A percentile compares a stretch with the other conserved stretches of the same genome.
Evolutionary conservation across 2,797 vertebrate species (phyloP).

Genomic region (Ibycter americanus): DNA sequence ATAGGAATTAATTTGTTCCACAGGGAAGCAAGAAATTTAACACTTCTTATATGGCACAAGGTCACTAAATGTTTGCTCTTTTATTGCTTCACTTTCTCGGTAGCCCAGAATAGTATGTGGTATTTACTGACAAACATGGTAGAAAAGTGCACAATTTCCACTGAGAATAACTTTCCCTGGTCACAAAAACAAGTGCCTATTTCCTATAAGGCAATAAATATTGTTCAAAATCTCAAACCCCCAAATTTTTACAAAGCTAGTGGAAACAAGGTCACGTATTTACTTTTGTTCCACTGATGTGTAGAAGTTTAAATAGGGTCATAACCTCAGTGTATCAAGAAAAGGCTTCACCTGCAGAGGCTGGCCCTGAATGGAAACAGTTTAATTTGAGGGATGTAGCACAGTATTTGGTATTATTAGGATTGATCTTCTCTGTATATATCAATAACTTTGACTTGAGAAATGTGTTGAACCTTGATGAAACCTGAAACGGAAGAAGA

Average conservation of each 20-base stretch:
- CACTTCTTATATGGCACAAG: background rate
- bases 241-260: background rate
- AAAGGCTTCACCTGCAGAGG: background rate
- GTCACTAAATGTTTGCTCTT: background rate
- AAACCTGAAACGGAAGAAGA: background rate
- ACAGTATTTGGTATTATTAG: background rate
- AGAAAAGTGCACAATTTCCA: background rate
- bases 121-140: background rate
- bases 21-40: background rate
- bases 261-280: background rate
- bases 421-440: background rate
- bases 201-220: background rate
- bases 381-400: background rate
- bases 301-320: background rate
- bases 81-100: background rate
- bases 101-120: background rate
- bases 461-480: background rate
- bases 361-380: background rate
- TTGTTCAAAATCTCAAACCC: background rate
- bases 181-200: background rate
- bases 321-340: background rate
- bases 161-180: background rate
- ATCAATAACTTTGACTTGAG: background rate
- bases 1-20: background rate
- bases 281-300: background rate